Evolutionary conservation across 1,140 invertebrate genomes (phyloP).

Genomic region (Drosophila nebulosa): DNA sequence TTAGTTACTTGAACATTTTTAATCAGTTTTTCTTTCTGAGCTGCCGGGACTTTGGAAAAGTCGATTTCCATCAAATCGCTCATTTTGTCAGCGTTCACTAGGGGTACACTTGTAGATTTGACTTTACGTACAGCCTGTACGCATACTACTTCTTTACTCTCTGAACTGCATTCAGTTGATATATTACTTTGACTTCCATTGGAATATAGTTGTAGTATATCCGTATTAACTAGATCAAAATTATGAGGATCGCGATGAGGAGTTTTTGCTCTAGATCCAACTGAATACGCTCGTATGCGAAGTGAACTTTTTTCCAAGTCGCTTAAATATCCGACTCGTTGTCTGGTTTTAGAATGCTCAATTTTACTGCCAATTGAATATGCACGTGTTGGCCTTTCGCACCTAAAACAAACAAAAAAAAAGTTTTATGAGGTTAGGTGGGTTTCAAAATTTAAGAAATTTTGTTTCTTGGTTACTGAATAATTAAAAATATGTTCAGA

Average conservation of each 20-base stretch:
- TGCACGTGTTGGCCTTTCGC: conserved; percentile 86
- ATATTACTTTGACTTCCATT: conserved; percentile 65
- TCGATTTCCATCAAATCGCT: conserved; percentile 91
- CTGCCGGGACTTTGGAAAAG: conserved; percentile 82
- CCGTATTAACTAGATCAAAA: conserved; percentile 48
- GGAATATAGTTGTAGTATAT: conserved; percentile 30
- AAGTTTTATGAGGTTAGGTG: too few species aligned
- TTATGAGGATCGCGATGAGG: conserved; percentile 74
- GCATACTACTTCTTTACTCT: conserved; percentile 2
- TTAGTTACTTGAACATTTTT: conserved; percentile 29
- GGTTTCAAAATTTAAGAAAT: too few species aligned
- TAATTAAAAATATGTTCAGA: too few species aligned
- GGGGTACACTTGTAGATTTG: conserved; percentile 84
- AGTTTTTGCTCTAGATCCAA: conserved; percentile 85
- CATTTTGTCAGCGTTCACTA: conserved; percentile 86
- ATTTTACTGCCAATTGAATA: conserved; percentile 93
- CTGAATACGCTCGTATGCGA: conserved; percentile 86
- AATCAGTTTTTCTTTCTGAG: conserved; percentile 18
- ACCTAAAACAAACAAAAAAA: conserved; percentile 28
- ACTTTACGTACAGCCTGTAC: conserved; percentile 41
- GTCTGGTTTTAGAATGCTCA: conserved; percentile 81
- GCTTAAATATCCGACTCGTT: conserved; percentile 60
- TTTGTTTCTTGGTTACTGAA: too few species aligned
- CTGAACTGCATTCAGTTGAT: conserved; percentile 17
- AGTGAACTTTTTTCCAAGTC: conserved; percentile 60